Evolutionary conservation across 2,113 vertebrate species (phyloP), one percentile per base, ranked within the genome.

Genomic region (Prionailurus bengalensis): DNA sequence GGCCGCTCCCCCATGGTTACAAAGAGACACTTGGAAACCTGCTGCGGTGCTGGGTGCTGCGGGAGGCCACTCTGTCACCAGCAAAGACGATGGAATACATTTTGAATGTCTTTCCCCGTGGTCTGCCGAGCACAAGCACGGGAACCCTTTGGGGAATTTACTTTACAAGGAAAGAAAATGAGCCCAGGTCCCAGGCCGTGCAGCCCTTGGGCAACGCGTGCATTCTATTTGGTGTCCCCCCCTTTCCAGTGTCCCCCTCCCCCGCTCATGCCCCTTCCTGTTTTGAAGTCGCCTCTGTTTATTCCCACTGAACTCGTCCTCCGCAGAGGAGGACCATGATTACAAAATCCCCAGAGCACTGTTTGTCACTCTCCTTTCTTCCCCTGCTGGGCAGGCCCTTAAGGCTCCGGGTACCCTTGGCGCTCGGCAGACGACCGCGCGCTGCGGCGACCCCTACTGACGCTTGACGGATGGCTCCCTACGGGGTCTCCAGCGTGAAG

Each of bases 11-110:
- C 3, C 36, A 0, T 14, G 23, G 7, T 36, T 83, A 91, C 95
- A 91, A 88, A 96, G 88, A 88, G 96, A 89, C 4, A 1, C 92
- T 97, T 95, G 92, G 97, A 97, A 82, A 58, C 5, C 0, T 45
- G 85, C 97, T 78, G 97, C 80, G 45, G 45, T 8, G 45, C 45
- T 45, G 7, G 45, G 0, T 42, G 84, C 96, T 78, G 97, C 73
- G 36, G 96, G 48, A 25, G 92, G 45, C 82, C 65, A n/a, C 84
- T 96, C 79, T 66, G 91, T 58, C 13, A 0, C 11, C 42, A 10
- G 53, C 85, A 94, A 84, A 53, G 88, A 95, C 81, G 0, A 0
- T 8, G 94, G 16, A 74, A 96, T 87, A 87, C 79, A 90, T 95
- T 92, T 53, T 66, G 65, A 96, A 66, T 2, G 9, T 74, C 95